Conservation (phyloP, 2,888 invertebrate genomes). For the Platynereis dumerilii region DNA sequence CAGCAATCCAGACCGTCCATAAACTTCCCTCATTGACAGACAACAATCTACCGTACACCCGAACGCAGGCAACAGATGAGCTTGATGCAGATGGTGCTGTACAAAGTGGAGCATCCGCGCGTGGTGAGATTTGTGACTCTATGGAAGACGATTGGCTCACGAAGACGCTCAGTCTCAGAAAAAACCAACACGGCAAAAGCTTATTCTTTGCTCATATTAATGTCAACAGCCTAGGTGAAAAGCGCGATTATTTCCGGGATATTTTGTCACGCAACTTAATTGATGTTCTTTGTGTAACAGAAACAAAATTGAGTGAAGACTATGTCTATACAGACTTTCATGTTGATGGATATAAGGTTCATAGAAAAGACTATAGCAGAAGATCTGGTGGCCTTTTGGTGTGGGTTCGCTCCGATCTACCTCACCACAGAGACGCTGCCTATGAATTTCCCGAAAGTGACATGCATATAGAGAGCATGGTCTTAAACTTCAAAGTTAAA, state of each 20-base stretch:
- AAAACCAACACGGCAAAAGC: not conserved
- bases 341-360: slow-evolving; percentile 4
- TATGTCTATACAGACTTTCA: not conserved
- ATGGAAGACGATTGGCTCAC: no score
- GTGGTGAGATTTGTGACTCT: no score
- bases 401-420: not conserved
- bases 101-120: no score
- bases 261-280: not conserved
- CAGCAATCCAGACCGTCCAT: no score
- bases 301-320: not conserved
- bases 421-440: not conserved
- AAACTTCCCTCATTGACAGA: no score
- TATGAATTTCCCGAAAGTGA: not conserved
- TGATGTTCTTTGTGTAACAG: not conserved
- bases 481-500: not conserved
- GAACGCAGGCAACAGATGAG: no score
- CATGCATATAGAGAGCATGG: not conserved
- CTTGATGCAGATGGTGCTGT: no score
- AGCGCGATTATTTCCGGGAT: not conserved
- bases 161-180: no score
- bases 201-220: not conserved
- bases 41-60: no score
- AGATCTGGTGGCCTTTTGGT: not conserved
- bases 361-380: not conserved
- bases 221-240: slow-evolving; percentile 3